phyloP scores from a whole-genome alignment of 1,140 invertebrate genomes.

The Ephestia elutella region DNA sequence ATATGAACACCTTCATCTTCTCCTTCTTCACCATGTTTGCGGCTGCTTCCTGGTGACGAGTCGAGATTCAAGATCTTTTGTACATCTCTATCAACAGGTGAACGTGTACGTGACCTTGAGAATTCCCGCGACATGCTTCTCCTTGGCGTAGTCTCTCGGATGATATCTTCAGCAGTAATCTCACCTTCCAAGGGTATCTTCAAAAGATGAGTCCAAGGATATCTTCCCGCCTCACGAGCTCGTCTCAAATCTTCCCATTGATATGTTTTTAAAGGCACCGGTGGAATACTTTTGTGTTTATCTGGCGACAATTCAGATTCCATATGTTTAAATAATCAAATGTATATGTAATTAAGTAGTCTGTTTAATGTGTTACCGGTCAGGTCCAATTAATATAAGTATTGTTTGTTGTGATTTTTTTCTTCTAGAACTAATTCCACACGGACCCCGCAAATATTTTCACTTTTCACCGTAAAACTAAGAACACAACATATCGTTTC shows the following conservation, averaged over 20 bases:
- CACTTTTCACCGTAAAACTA: slow-evolving; percentile 54
- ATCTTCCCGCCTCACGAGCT: slow-evolving; percentile 76
- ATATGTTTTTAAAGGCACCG: slow-evolving; percentile 80
- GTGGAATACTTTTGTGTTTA: slow-evolving; percentile 68
- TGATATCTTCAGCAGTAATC: slow-evolving; percentile 68
- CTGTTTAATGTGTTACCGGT: slow-evolving; percentile 20
- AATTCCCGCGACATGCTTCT: slow-evolving; percentile 69
- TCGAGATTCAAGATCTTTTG: slow-evolving; percentile 67
- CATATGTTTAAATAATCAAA: slow-evolving; percentile 58
- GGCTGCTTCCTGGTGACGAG: slow-evolving; percentile 69
- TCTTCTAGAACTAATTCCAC: slow-evolving; percentile 26
- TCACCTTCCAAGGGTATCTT: slow-evolving; percentile 74
- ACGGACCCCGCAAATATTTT: slow-evolving; percentile 49
- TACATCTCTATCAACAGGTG: slow-evolving; percentile 43
- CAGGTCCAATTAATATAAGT: slow-evolving; percentile 35
- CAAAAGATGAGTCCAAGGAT: slow-evolving; percentile 81
- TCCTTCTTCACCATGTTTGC: slow-evolving; percentile 66
- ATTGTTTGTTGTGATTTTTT: slow-evolving; percentile 14
- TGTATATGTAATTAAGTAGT: slow-evolving; percentile 24
- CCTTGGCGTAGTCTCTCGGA: slow-evolving; percentile 57
- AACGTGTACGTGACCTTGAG: slow-evolving; percentile 60
- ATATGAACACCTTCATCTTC: slow-evolving; percentile 64
- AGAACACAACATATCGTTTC: slow-evolving; percentile 69
- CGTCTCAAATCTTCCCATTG: slow-evolving; percentile 82
- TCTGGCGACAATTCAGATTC: slow-evolving; percentile 72